Evolutionary conservation across 2,113 vertebrate genomes (phyloP), one percentile per base, ranked within the genome.

Genomic region (Lophius piscatorius): DNA sequence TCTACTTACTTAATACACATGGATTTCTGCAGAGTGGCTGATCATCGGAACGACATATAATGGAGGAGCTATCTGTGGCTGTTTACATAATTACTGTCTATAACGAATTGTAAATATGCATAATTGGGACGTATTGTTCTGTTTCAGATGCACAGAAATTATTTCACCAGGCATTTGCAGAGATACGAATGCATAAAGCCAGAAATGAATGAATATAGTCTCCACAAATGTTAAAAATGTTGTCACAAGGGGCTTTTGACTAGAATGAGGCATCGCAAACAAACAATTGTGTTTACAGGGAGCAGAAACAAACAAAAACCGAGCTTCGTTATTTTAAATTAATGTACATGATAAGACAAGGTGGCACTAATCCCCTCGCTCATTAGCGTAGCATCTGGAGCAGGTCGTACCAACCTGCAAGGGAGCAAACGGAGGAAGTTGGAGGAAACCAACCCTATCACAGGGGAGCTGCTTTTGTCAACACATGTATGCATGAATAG

Each of bases 351-450:
- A 38, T 46, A 48, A 67, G 74, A 71, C 49, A 70, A 71, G 60
- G 58, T 60, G 66, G 59, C 62, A 63, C 46, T 61, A 65, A 70
- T 63, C 76, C 79, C 80, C 50, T 31, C 48, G 69, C 63, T 89
- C 66, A 80, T 85, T 87, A 82, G 58, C 13, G 5, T 51, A 69
- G 59, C 80, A 82, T 83, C 82, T 86, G 76, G 78, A 85, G 59
- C 16, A 58, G 76, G 78, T 82, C 76, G 71, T 57, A 77, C 59
- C 44, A 56, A 80, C 59, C 68, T 74, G 50, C 55, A 51, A 56
- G 39, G 56, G 66, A 68, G 54, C 58, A 73, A 79, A 74, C 59
- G 62, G 36, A 51, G 44, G 46, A 74, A 63, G 24, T 28, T 58
- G 51, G 40, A 66, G 54, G 46, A 76, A 72, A 76, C n/a, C 48